Conservation (phyloP, 2,113 vertebrate genomes). For the Atlantisia rogersi region DNA sequence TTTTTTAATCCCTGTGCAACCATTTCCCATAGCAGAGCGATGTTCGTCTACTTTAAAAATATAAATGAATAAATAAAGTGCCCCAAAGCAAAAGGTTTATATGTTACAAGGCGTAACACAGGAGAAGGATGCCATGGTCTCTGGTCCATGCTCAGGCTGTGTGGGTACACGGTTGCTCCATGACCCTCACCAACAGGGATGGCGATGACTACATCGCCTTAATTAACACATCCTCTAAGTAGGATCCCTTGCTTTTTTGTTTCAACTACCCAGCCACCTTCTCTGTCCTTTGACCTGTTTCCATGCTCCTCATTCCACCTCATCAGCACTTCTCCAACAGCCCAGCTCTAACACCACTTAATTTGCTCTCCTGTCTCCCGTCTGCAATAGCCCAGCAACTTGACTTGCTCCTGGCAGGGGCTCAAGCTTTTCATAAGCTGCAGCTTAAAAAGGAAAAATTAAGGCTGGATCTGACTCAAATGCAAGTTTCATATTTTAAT, state of each 20-base stretch:
- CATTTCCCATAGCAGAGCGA: not conserved
- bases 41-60: not conserved
- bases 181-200: not conserved
- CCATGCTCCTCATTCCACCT: not conserved
- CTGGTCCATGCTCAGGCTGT: accelerated
- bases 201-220: not conserved
- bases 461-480: conserved; percentile 10
- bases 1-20: not conserved
- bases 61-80: too few species aligned
- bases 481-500: conserved; percentile 12
- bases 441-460: conserved; percentile 15
- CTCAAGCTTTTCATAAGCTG: conserved; percentile 1
- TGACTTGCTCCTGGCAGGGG: not conserved
- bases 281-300: not conserved
- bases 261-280: not conserved
- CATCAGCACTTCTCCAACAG: not conserved
- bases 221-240: not conserved
- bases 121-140: accelerated
- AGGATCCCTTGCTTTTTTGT: not conserved
- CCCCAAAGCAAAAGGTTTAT: not conserved
- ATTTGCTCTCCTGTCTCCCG: not conserved
- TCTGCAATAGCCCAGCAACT: not conserved
- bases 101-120: accelerated
- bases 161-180: not conserved
- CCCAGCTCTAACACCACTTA: not conserved